Base-by-base conservation (phyloP, 2,888 invertebrate genomes). In the Rhamnusium bicolor region DNA sequence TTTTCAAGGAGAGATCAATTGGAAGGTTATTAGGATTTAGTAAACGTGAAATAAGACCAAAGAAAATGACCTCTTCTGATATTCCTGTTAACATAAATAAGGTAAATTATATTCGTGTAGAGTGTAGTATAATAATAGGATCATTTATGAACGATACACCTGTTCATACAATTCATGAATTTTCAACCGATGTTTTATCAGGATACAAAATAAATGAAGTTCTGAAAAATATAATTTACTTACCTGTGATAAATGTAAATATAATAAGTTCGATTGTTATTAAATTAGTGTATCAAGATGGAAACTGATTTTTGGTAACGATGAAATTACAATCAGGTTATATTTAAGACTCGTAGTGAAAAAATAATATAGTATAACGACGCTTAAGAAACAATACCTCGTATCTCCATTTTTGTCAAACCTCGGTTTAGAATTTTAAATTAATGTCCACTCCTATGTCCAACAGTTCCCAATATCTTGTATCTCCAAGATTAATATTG, bases 131-230 rank as follows among this genome's bases (percentile, higher is more conserved):
- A 0, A 76, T 78, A 2, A 71, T 74, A 6, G 84, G 83, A 18
- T 81, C 84, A 49, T 85, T 81, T 69, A 63, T 80, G 1, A 84
- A 84, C 74, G 80, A 80, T 12, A 72, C 73, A 47, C 76, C 71
- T 21, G 81, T 79, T 3, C 84, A 87, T 72, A 85, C 83, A 10
- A 77, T 86, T 62, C 83, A 87, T 74, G 81, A 85, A 78, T 86
- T 86, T 79, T 84, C 81, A 18, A 81, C 82, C 5, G 74, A 76
- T 51, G 82, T 82, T 46, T 72, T 76, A 40, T 82, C 84, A 51
- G 85, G 85, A 12, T 86, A 85, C 83, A 85, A 85, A 81, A 82
- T 85, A 61, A 77, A 82, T 56, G 85, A 86, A 79, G 80, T 81
- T 14, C 24, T 6, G 24, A 24, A 24, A 24, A 24, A 24, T 6